phyloP scores from a whole-genome alignment of 1,140 invertebrate species.

The Pygmarrhopalites habei region DNA sequence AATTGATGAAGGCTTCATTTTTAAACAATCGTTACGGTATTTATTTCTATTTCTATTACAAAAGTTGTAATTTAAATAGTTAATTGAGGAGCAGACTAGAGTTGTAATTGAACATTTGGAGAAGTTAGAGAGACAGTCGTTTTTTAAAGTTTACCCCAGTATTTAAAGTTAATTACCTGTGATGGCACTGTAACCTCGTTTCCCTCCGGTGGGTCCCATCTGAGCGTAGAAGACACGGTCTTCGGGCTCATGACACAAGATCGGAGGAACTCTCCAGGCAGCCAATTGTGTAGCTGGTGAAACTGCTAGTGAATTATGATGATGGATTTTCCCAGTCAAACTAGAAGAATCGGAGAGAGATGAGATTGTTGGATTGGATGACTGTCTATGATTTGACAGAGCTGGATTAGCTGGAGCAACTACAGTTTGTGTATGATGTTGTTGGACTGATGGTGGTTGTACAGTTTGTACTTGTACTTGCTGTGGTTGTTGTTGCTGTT shows the following conservation, averaged over 20 bases:
- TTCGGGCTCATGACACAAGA: slow-evolving; percentile 78
- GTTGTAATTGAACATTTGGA: slow-evolving; percentile 1
- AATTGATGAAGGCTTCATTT: too few relatives aligned
- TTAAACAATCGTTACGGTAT: too few relatives aligned
- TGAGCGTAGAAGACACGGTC: slow-evolving; percentile 85
- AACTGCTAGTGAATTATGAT: not conserved
- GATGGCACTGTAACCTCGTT: slow-evolving; percentile 33
- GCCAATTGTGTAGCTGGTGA: not conserved
- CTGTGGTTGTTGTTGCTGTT: slow-evolving; percentile 51
- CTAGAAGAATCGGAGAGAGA: not conserved
- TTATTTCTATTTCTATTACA: too few relatives aligned
- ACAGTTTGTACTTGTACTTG: slow-evolving; percentile 45
- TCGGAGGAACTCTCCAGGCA: slow-evolving; percentile 73
- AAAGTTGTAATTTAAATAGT: not conserved
- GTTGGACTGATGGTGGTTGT: not conserved
- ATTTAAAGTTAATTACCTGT: too few relatives aligned
- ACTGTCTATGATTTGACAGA: not conserved
- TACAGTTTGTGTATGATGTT: not conserved
- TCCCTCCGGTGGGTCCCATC: slow-evolving; percentile 81
- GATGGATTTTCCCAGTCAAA: not conserved
- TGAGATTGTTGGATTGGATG: not conserved
- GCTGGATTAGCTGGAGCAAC: not conserved
- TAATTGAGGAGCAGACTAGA: too few relatives aligned
- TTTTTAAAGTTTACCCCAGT: too few relatives aligned
- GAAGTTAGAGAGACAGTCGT: not conserved